These are phyloP conservation scores for Drosophila arawakana DNA, from an alignment of 1,140 invertebrate genomes.

Conservation along the genomic window DNA sequence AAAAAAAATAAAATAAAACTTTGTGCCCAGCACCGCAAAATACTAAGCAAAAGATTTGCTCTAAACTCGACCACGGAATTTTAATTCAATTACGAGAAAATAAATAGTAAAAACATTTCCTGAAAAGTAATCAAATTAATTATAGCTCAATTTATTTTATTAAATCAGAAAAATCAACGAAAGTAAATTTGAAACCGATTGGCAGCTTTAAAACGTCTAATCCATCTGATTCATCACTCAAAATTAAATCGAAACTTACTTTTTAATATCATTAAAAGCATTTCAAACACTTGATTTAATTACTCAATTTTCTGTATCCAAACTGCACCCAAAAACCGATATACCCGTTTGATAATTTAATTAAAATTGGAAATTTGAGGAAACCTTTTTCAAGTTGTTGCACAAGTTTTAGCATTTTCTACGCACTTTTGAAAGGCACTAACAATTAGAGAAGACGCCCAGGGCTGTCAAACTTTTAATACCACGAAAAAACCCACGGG, in stretches of 20 bases:
- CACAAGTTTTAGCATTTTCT: slow-evolving; percentile 22
- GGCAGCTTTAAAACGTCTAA: no score
- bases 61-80: not conserved
- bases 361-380: slow-evolving; percentile 1
- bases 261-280: no score
- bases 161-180: no score
- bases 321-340: not conserved
- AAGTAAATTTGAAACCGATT: no score
- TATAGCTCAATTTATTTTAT: no score
- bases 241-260: no score
- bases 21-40: slow-evolving; percentile 25
- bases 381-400: not conserved
- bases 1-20: not conserved
- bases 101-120: no score
- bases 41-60: slow-evolving; percentile 11
- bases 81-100: no score
- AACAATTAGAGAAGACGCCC: slow-evolving; percentile 67
- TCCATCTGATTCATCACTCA: no score
- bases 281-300: slow-evolving; percentile 9
- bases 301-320: slow-evolving; percentile 4
- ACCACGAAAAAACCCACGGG: slow-evolving; percentile 37
- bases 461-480: slow-evolving; percentile 67
- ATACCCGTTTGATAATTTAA: not conserved
- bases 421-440: slow-evolving; percentile 49
- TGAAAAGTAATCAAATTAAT: no score